Percentiles rank a stretch among this genome's conserved stretches.
These are phyloP conservation scores for Papilio protenor DNA, from an alignment of 2,888 invertebrate genomes.

Conservation along the genomic window DNA sequence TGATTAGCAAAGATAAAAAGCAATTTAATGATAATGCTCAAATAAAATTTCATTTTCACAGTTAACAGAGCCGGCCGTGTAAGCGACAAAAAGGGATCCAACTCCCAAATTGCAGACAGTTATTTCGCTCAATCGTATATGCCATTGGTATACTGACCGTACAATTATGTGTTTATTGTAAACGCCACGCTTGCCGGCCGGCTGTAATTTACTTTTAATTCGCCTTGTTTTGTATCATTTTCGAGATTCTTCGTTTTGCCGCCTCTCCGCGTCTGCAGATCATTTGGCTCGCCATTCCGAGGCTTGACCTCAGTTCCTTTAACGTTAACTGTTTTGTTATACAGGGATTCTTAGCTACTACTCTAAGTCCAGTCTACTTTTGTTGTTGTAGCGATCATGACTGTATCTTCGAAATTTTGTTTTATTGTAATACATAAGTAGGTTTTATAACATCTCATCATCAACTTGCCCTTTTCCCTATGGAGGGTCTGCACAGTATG, in stretches of 20 bases:
- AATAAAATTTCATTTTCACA: slow-evolving; percentile 27
- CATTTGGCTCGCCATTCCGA: slow-evolving; percentile 58
- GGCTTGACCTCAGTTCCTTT: slow-evolving; percentile 20
- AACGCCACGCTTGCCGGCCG: slow-evolving; percentile 82
- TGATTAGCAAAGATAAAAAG: not conserved
- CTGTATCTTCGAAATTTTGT: slow-evolving; percentile 26
- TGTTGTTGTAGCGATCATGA: not conserved
- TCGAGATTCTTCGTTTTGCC: slow-evolving; percentile 78
- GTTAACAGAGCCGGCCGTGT: slow-evolving; percentile 47
- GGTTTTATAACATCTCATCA: no score
- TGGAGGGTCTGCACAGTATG: no score
- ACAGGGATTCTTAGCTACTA: not conserved
- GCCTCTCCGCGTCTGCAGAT: slow-evolving; percentile 58
- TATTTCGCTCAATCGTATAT: slow-evolving; percentile 77
- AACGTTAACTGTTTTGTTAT: not conserved
- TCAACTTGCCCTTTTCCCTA: no score
- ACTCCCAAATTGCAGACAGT: slow-evolving; percentile 68
- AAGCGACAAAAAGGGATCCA: slow-evolving; percentile 64
- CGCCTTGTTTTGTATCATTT: slow-evolving; percentile 82
- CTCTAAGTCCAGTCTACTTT: not conserved
- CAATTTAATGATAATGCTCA: slow-evolving; percentile 1
- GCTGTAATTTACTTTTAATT: slow-evolving; percentile 84
- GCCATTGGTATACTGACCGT: slow-evolving; percentile 80
- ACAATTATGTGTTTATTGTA: slow-evolving; percentile 85
- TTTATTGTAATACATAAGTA: no score